Evolutionary conservation across 2,113 vertebrate species (phyloP), one percentile per base, ranked within the genome.

Genomic region (Phaetusa simplex): DNA sequence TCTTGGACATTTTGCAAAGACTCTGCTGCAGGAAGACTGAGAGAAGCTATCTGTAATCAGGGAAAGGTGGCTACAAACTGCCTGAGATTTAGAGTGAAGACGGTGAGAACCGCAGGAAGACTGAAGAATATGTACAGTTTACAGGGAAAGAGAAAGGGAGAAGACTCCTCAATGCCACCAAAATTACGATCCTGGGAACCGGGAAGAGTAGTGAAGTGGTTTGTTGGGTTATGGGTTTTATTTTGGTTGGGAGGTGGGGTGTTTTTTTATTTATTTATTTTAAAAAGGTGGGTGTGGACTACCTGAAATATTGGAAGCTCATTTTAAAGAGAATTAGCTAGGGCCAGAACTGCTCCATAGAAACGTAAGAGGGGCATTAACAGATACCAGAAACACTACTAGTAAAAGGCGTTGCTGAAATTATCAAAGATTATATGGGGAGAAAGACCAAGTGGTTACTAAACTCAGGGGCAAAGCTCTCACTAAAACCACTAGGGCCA

Each of bases 191-290:
- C n/a, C 36, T 66, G 23, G 23, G 9, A 90, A 47, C 2, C 11
- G 9, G 22, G n/a, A 81, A n/a, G 13, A 19, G 6, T 11, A 38
- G 13, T 29, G 34, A 56, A 42, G 6, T 43, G 19, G 8, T 16
- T 19, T 47, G 43, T 22, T 50, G 67, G 24, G n/a, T 13, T 34
- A 18, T 11, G 50, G 53, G 10, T 11, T 23, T 17, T 40, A 45
- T 30, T 45, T 40, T 38, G 3, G 2, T 17, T 11, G 9, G 14
- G 7, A 5, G 3, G 11, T 21, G 13, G 9, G 5, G 4, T 17
- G 6, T 34, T 50, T 38, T 0, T 53, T 53, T 36, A 10, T 59
- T 62, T 56, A 16, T 22, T 45, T 34, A 30, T 26, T 45, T 62
- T 36, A 8, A 18, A 42, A 72, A 49, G 17, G 4, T 55, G 8